These are phyloP conservation scores for Anser cygnoides DNA, from an alignment of 2,113 vertebrate genomes.

Conservation along the genomic window DNA sequence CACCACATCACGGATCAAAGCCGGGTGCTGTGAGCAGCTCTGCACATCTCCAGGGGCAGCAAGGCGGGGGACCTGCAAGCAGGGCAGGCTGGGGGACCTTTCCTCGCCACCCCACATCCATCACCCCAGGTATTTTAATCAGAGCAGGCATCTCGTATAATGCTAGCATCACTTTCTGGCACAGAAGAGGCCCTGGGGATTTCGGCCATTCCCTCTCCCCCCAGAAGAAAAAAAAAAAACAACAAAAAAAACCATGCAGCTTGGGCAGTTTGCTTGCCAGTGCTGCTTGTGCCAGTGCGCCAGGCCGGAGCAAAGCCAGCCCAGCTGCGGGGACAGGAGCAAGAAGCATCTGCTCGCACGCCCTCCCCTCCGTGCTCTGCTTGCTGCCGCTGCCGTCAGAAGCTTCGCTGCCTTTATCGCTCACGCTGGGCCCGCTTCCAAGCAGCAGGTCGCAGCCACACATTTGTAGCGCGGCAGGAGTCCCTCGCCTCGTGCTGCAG, in stretches of 20 bases:
- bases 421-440: neutral
- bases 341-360: accelerated
- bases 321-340: neutral
- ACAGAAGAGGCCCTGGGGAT: neutral
- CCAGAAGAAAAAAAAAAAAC: no score
- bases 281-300: neutral
- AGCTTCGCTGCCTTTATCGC: accelerated
- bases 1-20: neutral
- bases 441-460: neutral
- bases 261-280: neutral
- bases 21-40: neutral
- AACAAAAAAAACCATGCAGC: neutral
- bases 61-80: neutral
- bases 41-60: neutral
- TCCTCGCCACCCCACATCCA: neutral
- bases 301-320: accelerated
- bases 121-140: accelerated
- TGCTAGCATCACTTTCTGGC: neutral
- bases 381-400: neutral
- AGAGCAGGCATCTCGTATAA: neutral
- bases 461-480: neutral
- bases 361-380: neutral
- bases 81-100: neutral
- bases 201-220: neutral
- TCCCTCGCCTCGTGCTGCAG: neutral